Base-by-base conservation (phyloP, 2,888 invertebrate genomes). In the Drosophila rellima region DNA sequence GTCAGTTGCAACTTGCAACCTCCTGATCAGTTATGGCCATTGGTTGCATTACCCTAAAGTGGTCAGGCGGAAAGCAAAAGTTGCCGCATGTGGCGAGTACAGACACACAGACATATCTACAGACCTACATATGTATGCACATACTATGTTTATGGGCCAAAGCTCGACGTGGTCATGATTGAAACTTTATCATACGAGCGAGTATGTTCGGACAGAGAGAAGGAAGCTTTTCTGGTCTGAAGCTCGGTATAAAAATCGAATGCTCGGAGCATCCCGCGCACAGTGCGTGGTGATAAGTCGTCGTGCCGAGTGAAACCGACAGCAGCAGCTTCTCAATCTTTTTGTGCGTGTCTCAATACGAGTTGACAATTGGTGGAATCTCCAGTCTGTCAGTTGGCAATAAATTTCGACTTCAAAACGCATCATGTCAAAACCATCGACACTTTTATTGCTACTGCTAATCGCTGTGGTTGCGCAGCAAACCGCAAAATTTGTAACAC, bases 251-350 rank as follows among this genome's bases (percentile, higher is more conserved):
- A 83, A 82, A 84, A 76, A 59, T 63, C 67, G 47, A 51, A 26
- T 66, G 76, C 59, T 71, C 50, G 50, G 66, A 74, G 72, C 84
- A 82, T 83, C 82, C 86, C 83, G 72, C 66, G 56, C 69, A 67
- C 82, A 83, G 80, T 76, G 59, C 54, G 62, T 63, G 64, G 70
- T 83, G 83, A 85, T 85, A 80, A 80, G 67, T 80, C 66, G 85
- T 59, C 67, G 76, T 52, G 84, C 54, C 47, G 68, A 78, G 84
- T 35, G 37, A 39, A 33, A 48, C 18, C 18, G 11, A n/a, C 31
- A 29, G 45, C 31, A 52, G n/a, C 33, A 45, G 18, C 39, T 39
- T 11, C n/a, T 18, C 23, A 20, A 63, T 8, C 18, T 55, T 39
- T 59, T 39, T 26, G 39, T 55, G 63, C 26, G 60, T 50, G 37